phyloP scores from a whole-genome alignment of 2,888 invertebrate species.

The Criorhina ranunculi region DNA sequence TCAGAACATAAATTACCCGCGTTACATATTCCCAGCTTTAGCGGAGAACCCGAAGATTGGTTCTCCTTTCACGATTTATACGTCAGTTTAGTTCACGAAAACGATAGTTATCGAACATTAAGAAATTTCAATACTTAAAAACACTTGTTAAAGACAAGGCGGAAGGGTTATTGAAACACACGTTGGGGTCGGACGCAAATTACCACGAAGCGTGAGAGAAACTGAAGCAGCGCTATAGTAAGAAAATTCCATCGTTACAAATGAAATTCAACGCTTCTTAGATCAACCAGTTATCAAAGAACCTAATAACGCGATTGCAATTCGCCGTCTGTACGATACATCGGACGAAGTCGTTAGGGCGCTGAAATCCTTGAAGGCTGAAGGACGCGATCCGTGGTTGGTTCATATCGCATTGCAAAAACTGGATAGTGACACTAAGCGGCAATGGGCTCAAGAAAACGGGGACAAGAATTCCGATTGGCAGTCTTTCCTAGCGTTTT shows the following conservation, averaged over 20 bases:
- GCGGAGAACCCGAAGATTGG: conserved; percentile 32
- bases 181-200: neutral
- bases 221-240: conserved; percentile 7
- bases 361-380: neutral
- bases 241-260: neutral
- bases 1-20: conserved; percentile 4
- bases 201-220: neutral
- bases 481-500: too few species aligned
- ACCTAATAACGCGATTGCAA: too few species aligned
- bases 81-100: conserved; percentile 1
- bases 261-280: conserved; percentile 2
- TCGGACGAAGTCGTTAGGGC: conserved; percentile 13
- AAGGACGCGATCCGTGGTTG: conserved; percentile 20
- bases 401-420: conserved; percentile 19
- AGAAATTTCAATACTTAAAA: neutral
- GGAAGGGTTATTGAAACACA: conserved; percentile 3
- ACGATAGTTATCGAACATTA: conserved; percentile 2
- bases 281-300: neutral
- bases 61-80: conserved; percentile 2
- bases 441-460: too few species aligned
- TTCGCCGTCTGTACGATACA: conserved; percentile 17
- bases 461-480: too few species aligned
- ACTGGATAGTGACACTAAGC: conserved; percentile 7
- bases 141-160: conserved; percentile 8
- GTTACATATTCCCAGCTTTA: neutral